A percentile compares a stretch with the other conserved stretches of the same genome.
phyloP scores from a whole-genome alignment of 2,113 vertebrate genomes.

The Gorsachius goisagi region DNA sequence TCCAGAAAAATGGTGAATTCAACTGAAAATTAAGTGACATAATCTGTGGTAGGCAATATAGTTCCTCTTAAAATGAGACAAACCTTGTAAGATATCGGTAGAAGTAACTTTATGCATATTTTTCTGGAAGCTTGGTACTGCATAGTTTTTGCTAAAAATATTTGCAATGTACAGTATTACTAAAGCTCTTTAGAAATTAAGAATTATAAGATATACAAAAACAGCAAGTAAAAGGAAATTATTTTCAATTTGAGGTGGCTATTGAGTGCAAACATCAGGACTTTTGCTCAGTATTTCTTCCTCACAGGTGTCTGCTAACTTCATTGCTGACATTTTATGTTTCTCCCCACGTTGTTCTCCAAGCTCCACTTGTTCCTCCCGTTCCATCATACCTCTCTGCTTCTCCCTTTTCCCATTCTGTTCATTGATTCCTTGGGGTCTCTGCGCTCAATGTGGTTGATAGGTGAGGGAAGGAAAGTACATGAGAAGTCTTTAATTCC shows the following conservation, averaged over 20 bases:
- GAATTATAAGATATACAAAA: background rate
- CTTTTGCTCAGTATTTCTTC: background rate
- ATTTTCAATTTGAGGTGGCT: background rate
- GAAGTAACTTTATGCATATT: background rate
- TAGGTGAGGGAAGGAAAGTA: background rate
- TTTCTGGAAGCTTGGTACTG: background rate
- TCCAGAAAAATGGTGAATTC: background rate
- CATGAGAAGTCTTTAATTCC: background rate
- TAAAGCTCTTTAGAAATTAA: background rate
- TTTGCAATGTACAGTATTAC: background rate
- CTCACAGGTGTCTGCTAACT: background rate
- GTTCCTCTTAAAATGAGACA: background rate
- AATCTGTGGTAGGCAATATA: background rate
- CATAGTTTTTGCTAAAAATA: background rate
- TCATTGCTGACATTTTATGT: background rate
- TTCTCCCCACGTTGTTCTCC: background rate
- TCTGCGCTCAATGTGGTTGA: background rate
- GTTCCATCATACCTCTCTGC: background rate
- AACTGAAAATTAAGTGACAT: background rate
- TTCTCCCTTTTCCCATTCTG: background rate
- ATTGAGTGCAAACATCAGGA: background rate
- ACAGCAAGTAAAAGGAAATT: background rate
- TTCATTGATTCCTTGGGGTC: background rate
- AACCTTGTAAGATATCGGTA: background rate
- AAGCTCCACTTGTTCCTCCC: background rate